These are phyloP conservation scores for Lampropteryx suffumata DNA, from an alignment of 2,888 invertebrate genomes.

Conservation along the genomic window DNA sequence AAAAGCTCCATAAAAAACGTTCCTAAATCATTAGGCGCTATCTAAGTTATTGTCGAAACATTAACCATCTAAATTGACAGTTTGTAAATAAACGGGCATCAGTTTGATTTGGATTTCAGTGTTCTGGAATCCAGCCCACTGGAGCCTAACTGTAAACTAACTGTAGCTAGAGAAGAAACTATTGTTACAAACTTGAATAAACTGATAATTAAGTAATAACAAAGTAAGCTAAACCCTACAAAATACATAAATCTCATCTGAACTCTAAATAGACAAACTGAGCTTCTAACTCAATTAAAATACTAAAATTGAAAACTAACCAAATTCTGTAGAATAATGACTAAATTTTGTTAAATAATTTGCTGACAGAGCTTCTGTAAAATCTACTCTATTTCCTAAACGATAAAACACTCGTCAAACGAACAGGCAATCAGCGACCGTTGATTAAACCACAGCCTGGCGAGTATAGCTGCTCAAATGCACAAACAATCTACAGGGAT, in stretches of 20 bases:
- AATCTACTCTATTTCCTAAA: constrained; percentile 14
- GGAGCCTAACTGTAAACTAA: too few relatives aligned
- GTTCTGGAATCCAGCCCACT: too few relatives aligned
- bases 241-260: too few relatives aligned
- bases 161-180: too few relatives aligned
- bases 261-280: background rate
- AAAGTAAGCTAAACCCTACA: background rate
- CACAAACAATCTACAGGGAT: background rate
- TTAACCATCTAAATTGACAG: too few relatives aligned
- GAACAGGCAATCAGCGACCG: constrained; percentile 15
- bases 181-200: too few relatives aligned
- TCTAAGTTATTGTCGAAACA: too few relatives aligned
- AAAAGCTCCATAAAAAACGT: too few relatives aligned
- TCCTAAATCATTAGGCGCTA: too few relatives aligned
- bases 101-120: too few relatives aligned
- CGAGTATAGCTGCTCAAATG: background rate
- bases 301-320: constrained; percentile 2
- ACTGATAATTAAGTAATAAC: too few relatives aligned
- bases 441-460: constrained; percentile 18
- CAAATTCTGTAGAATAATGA: constrained; percentile 3
- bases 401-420: constrained; percentile 18
- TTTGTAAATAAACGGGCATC: too few relatives aligned
- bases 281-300: background rate
- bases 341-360: constrained; percentile 11
- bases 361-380: constrained; percentile 1